Percentiles rank a stretch among this genome's conserved stretches.
These are phyloP conservation scores for Sicus ferrugineus DNA, from an alignment of 2,888 invertebrate genomes.

Conservation along the genomic window DNA sequence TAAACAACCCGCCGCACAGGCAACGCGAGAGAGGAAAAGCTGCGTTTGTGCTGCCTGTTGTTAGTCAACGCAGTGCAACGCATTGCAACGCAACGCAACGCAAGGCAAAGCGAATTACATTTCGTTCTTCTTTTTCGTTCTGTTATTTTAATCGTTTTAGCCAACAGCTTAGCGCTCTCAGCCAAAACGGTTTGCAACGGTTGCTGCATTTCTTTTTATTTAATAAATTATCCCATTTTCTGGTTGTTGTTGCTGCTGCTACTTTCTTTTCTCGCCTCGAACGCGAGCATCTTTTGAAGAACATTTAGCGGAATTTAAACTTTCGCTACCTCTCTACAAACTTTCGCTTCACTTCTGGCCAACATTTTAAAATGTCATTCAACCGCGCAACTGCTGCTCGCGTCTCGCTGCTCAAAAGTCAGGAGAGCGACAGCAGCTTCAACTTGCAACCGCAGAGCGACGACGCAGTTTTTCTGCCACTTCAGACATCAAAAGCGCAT, in stretches of 20 bases:
- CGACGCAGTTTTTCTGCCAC: background rate
- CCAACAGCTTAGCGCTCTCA: too few species aligned
- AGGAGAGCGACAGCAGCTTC: background rate
- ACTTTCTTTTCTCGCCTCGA: background rate
- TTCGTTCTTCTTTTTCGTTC: too few species aligned
- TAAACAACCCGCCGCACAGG: slow-evolving; percentile 2
- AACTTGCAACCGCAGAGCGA: background rate
- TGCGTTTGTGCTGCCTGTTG: too few species aligned
- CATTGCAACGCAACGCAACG: too few species aligned
- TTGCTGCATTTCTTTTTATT: too few species aligned
- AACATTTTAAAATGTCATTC: slow-evolving; percentile 31
- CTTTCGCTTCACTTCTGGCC: too few species aligned
- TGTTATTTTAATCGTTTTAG: too few species aligned
- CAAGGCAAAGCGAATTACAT: too few species aligned
- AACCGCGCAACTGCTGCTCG: slow-evolving; percentile 18
- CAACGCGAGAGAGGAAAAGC: background rate
- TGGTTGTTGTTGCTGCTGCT: background rate
- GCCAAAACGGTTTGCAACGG: too few species aligned
- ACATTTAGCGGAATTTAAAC: background rate
- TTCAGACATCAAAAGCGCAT: background rate
- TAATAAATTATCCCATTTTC: too few species aligned
- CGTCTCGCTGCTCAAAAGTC: background rate
- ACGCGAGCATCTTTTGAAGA: background rate
- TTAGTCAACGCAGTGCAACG: too few species aligned
- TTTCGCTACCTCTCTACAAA: too few species aligned